These are phyloP conservation scores for Cephalopterus ornatus DNA, from an alignment of 2,113 vertebrate species.

Conservation along the genomic window DNA sequence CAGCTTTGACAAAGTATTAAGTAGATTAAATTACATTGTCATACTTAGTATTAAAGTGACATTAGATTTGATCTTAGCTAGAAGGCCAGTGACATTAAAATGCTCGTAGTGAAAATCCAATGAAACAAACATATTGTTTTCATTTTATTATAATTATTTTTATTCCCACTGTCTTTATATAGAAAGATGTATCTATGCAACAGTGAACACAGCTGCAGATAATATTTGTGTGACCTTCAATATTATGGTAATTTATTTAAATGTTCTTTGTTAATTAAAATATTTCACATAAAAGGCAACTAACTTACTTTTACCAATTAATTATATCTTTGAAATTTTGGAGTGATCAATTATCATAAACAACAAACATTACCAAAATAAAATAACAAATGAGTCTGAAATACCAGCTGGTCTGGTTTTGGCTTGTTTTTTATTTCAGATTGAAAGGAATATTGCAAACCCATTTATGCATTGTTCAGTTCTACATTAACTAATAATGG, in stretches of 20 bases:
- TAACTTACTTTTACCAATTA: slow-evolving; percentile 74
- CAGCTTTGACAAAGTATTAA: background rate
- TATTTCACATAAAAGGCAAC: slow-evolving; percentile 69
- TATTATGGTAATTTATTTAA: slow-evolving; percentile 79
- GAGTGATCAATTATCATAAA: slow-evolving; percentile 77
- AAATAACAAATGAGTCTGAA: slow-evolving; percentile 68
- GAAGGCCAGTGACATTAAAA: background rate
- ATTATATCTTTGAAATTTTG: slow-evolving; percentile 71
- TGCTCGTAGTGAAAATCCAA: background rate
- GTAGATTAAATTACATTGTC: background rate
- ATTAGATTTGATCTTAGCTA: background rate
- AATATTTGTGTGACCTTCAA: slow-evolving; percentile 74
- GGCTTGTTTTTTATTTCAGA: background rate
- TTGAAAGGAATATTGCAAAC: background rate
- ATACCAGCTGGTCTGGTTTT: slow-evolving; percentile 41
- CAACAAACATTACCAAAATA: slow-evolving; percentile 73
- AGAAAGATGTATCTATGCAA: background rate
- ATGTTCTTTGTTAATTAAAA: slow-evolving; percentile 77
- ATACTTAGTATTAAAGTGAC: background rate
- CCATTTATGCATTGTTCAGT: background rate
- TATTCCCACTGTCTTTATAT: background rate
- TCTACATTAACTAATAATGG: background rate
- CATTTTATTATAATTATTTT: background rate
- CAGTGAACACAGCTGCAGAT: slow-evolving; percentile 30
- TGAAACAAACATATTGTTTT: background rate